Conservation (phyloP, 2,113 vertebrate genomes). For the Sapajus apella region DNA sequence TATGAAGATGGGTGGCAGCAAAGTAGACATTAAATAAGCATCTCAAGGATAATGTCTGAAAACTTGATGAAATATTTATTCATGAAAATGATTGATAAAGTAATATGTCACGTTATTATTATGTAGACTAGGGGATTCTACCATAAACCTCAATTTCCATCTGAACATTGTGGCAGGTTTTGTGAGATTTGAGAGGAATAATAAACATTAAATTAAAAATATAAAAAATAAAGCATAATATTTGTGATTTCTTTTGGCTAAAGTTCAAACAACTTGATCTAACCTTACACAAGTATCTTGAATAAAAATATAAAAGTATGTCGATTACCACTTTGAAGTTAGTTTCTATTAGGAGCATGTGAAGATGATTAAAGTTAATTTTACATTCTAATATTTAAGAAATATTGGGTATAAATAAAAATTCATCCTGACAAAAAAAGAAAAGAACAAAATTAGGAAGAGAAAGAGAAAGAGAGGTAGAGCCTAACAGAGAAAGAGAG, state of each 20-base stretch:
- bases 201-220: constrained; percentile 14
- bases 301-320: not conserved
- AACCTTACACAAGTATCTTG: not conserved
- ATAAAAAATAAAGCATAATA: not conserved
- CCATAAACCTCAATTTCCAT: not conserved
- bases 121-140: not conserved
- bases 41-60: not conserved
- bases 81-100: not conserved
- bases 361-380: not conserved
- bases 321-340: not conserved
- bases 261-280: not conserved
- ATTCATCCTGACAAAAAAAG: not conserved
- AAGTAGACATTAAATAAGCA: not conserved
- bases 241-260: not conserved
- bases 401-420: not conserved
- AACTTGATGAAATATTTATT: not conserved
- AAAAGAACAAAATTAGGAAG: not conserved
- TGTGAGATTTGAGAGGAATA: not conserved
- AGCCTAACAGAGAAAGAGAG: not conserved
- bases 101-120: not conserved
- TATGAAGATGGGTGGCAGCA: not conserved
- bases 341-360: not conserved
- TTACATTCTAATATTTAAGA: not conserved
- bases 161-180: not conserved
- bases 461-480: not conserved